Conservation (phyloP, 2,113 vertebrate species). For the Felis catus region DNA sequence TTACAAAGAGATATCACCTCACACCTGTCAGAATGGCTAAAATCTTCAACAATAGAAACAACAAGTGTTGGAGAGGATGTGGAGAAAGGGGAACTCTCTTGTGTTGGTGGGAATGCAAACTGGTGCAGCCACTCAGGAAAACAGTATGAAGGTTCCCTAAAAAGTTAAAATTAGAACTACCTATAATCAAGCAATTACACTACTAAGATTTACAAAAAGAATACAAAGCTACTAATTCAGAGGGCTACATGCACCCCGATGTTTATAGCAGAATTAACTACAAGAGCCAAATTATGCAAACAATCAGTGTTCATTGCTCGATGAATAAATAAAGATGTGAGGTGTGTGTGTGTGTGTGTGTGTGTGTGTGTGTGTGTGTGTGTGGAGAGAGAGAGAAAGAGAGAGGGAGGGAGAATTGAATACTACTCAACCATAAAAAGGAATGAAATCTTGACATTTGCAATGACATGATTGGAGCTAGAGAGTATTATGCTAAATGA, state of each 20-base stretch:
- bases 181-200: not conserved
- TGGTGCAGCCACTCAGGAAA: not conserved
- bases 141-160: not conserved
- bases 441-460: not conserved
- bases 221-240: not conserved
- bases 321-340: no score
- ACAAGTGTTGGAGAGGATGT: not conserved
- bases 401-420: not conserved
- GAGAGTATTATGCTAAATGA: not conserved
- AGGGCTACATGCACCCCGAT: not conserved
- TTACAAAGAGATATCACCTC: not conserved
- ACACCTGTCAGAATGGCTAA: not conserved
- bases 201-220: not conserved
- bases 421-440: not conserved
- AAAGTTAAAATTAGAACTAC: not conserved
- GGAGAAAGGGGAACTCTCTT: not conserved
- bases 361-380: no score
- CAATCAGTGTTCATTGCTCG: not conserved
- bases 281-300: not conserved
- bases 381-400: no score
- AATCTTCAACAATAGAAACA: not conserved
- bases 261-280: not conserved
- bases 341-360: no score
- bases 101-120: not conserved
- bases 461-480: not conserved